Percentiles rank a stretch among this genome's conserved stretches.
phyloP scores from a whole-genome alignment of 2,888 invertebrate species.

The Trissonchulus sp. region DNA sequence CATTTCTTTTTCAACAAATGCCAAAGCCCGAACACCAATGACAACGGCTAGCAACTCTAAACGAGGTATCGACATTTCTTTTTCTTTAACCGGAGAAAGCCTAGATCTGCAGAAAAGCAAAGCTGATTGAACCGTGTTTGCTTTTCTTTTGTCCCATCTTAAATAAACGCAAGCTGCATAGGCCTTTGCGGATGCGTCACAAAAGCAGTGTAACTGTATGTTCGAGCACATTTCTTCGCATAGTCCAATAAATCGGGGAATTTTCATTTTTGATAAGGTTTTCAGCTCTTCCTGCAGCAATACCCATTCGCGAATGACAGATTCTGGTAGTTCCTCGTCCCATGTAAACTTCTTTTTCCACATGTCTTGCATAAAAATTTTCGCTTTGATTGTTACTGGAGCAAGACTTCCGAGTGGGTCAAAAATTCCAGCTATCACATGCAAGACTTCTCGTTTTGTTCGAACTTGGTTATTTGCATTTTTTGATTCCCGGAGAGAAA shows the following conservation, averaged over 20 bases:
- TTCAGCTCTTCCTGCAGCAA: too few species aligned
- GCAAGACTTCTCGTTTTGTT: too few species aligned
- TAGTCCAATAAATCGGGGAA: background rate
- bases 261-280: too few species aligned
- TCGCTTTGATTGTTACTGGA: too few species aligned
- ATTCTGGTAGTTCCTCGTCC: conserved; percentile 38
- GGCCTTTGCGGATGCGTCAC: background rate
- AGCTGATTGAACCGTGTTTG: too few species aligned
- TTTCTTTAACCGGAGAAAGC: background rate
- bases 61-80: background rate
- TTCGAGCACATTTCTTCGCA: background rate
- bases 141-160: background rate
- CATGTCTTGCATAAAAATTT: too few species aligned
- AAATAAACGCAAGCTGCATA: background rate
- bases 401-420: conserved; percentile 41
- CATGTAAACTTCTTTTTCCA: conserved; percentile 39
- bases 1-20: conserved; percentile 13
- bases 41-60: background rate
- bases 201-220: background rate
- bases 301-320: background rate
- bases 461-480: too few species aligned
- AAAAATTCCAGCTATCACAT: conserved; percentile 35
- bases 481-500: too few species aligned
- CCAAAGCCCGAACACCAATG: background rate
- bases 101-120: background rate